Conservation (phyloP, 2,888 invertebrate species). For the Hemaris fuciformis region DNA sequence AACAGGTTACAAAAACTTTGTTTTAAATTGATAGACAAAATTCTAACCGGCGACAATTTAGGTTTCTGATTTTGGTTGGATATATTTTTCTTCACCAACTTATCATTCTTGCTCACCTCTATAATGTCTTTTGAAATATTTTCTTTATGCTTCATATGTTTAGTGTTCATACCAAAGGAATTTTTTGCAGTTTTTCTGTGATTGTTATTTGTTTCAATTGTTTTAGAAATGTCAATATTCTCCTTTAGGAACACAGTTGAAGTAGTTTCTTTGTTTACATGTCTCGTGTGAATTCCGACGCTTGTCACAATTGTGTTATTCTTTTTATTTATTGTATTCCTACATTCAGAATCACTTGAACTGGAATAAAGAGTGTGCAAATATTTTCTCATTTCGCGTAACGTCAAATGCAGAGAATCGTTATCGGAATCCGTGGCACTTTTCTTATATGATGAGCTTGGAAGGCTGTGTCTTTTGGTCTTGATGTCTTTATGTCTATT, state of each 20-base stretch:
- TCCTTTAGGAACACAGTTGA: conserved; percentile 60
- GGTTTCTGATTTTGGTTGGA: conserved; percentile 56
- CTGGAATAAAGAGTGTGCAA: conserved; percentile 91
- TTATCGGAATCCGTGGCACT: conserved; percentile 79
- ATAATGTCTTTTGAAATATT: conserved; percentile 51
- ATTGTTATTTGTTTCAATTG: conserved; percentile 71
- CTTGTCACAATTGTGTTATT: conserved; percentile 70
- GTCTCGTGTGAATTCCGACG: conserved; percentile 62
- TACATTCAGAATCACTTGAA: conserved; percentile 84
- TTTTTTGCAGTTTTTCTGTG: conserved; percentile 76
- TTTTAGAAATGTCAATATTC: conserved; percentile 52
- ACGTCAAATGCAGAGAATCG: conserved; percentile 90
- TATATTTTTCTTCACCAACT: conserved; percentile 45
- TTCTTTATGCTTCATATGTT: conserved; percentile 82
- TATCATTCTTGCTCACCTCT: conserved; percentile 73
- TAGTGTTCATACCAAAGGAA: conserved; percentile 82
- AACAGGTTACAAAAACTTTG: conserved; percentile 93
- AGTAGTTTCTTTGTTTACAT: conserved; percentile 53
- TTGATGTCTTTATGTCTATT: conserved; percentile 61
- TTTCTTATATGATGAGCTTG: conserved; percentile 83
- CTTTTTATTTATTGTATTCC: conserved; percentile 73
- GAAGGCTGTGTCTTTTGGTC: conserved; percentile 86
- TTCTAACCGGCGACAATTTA: conserved; percentile 84
- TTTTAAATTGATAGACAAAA: conserved; percentile 89
- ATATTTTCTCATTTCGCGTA: conserved; percentile 92